These are phyloP conservation scores for Cryptoleucopteryx plumbea DNA, from an alignment of 2,113 vertebrate genomes.

Conservation along the genomic window DNA sequence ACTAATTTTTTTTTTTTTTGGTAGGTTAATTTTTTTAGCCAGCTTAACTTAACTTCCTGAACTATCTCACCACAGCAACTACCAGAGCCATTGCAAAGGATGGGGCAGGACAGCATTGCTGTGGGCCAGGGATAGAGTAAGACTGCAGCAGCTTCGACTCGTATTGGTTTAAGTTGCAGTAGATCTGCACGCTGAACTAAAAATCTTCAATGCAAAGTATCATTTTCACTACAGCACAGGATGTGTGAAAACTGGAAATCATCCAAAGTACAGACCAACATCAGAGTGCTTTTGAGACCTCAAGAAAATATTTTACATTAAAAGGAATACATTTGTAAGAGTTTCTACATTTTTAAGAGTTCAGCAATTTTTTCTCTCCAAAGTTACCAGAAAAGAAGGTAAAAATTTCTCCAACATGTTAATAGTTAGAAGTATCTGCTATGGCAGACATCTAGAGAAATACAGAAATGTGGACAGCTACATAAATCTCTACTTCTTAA, in stretches of 20 bases:
- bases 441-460: not conserved
- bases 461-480: not conserved
- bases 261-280: not conserved
- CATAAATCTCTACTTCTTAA: not conserved
- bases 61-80: not conserved
- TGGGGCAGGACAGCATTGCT: not conserved
- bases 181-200: not conserved
- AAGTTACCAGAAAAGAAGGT: not conserved
- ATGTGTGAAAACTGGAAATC: not conserved
- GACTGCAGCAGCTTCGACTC: not conserved
- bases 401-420: not conserved
- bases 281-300: not conserved
- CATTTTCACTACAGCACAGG: not conserved
- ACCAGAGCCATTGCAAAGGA: not conserved
- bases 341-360: not conserved
- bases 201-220: not conserved
- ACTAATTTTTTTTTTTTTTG: not conserved
- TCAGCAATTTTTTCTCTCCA: not conserved
- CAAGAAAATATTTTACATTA: not conserved
- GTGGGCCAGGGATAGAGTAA: not conserved
- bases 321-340: not conserved
- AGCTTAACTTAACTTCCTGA: not conserved
- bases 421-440: not conserved
- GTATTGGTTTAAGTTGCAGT: not conserved
- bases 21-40: not conserved